Percentiles rank a stretch among this genome's conserved stretches.
These are phyloP conservation scores for Lacerta agilis DNA, from an alignment of 2,797 vertebrate species.

Conservation along the genomic window DNA sequence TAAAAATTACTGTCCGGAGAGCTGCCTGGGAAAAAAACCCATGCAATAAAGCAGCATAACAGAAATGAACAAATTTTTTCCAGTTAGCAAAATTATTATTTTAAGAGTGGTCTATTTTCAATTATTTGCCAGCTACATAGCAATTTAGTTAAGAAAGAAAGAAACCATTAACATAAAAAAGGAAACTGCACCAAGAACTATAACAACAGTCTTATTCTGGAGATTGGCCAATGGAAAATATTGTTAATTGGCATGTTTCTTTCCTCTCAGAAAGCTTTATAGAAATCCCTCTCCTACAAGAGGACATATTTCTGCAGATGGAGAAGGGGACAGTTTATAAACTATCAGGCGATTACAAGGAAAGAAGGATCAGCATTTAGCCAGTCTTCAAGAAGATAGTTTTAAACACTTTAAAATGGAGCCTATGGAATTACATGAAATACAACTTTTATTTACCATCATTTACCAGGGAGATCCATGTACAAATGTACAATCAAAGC, in stretches of 20 bases:
- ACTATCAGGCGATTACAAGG: slow-evolving; percentile 52
- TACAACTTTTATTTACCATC: slow-evolving; percentile 57
- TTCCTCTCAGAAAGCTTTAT: slow-evolving; percentile 57
- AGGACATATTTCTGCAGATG: slow-evolving; percentile 50
- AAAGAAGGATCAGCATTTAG: slow-evolving; percentile 41
- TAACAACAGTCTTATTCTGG: slow-evolving; percentile 58
- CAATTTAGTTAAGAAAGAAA: slow-evolving; percentile 49
- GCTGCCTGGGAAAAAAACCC: slow-evolving; percentile 18
- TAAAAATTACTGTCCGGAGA: slow-evolving; percentile 37
- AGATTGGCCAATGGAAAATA: slow-evolving; percentile 63
- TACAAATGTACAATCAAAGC: background rate
- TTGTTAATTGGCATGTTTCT: slow-evolving; percentile 53
- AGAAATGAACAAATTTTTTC: slow-evolving; percentile 29
- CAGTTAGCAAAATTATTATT: slow-evolving; percentile 46
- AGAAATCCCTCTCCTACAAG: slow-evolving; percentile 56
- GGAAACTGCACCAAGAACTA: slow-evolving; percentile 46
- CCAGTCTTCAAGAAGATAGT: slow-evolving; percentile 52
- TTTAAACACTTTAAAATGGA: slow-evolving; percentile 58
- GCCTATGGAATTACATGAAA: slow-evolving; percentile 52
- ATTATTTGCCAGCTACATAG: slow-evolving; percentile 42
- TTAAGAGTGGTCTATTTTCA: slow-evolving; percentile 47
- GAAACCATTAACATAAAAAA: slow-evolving; percentile 53
- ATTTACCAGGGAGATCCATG: slow-evolving; percentile 4
- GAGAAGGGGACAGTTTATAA: slow-evolving; percentile 55
- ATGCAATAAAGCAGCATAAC: slow-evolving; percentile 19